Conservation (phyloP, 2,113 vertebrate species). For the Tragelaphus imberbis region DNA sequence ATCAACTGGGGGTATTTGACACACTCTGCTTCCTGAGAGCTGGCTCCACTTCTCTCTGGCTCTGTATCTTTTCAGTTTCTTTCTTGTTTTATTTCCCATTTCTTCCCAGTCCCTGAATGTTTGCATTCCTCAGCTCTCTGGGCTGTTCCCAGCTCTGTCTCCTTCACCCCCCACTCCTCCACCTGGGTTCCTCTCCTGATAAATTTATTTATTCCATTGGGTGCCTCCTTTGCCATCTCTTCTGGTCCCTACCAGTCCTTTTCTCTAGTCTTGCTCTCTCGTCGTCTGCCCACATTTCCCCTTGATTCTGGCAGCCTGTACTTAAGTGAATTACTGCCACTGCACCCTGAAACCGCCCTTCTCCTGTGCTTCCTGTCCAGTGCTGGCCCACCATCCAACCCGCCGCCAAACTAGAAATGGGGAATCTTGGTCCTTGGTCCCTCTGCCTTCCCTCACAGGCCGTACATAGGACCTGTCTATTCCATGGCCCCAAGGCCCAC, state of each 20-base stretch:
- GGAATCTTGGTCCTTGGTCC: neutral
- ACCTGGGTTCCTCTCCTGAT: neutral
- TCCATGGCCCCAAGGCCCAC: fast-evolving
- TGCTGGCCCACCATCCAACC: neutral
- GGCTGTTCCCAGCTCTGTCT: neutral
- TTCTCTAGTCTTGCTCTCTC: neutral
- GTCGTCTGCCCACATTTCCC: neutral
- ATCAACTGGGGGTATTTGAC: neutral
- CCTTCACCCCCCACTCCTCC: neutral
- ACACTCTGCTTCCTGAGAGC: neutral
- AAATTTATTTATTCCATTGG: too few relatives aligned
- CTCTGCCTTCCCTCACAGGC: neutral
- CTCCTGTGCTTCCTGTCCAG: neutral
- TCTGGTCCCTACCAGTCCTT: neutral
- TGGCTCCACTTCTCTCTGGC: neutral
- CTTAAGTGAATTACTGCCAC: neutral
- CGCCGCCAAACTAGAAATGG: neutral
- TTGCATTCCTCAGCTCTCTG: neutral
- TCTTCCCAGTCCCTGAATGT: neutral
- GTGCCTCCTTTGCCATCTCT: neutral
- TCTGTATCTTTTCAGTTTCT: neutral
- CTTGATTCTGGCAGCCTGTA: neutral
- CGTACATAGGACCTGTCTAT: neutral
- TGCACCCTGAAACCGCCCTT: neutral
- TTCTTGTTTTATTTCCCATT: neutral